Evolutionary conservation across 2,113 vertebrate species (phyloP).

Genomic region (Lophius piscatorius): DNA sequence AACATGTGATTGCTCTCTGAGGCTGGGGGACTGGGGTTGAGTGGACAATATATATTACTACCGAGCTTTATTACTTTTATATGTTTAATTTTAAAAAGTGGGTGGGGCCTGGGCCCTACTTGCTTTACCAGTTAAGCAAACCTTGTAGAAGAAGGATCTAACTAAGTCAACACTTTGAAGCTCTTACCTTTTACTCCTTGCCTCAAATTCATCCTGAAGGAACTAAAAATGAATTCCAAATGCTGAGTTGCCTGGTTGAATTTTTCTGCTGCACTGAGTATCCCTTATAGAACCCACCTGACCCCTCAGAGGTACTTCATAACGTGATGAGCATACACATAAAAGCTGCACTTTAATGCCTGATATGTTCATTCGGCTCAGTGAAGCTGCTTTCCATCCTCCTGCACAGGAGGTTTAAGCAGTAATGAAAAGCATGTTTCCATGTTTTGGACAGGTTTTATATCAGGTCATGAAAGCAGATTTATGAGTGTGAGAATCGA

Average conservation of each 20-base stretch:
- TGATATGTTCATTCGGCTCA: slow-evolving; percentile 16
- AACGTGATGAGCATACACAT: slow-evolving; percentile 14
- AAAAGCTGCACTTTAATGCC: slow-evolving; percentile 10
- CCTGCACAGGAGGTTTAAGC: slow-evolving; percentile 21
- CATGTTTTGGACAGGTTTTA: slow-evolving; percentile 19
- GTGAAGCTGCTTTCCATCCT: slow-evolving; percentile 25
- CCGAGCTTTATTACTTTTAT: too few relatives aligned
- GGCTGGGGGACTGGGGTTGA: too few relatives aligned
- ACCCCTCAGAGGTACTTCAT: slow-evolving; percentile 5
- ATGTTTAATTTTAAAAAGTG: too few relatives aligned
- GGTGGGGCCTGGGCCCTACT: too few relatives aligned
- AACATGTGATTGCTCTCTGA: too few relatives aligned
- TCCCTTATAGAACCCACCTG: slow-evolving; percentile 25
- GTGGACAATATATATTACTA: too few relatives aligned
- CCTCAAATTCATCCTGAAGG: slow-evolving; percentile 8
- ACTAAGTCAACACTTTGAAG: slow-evolving; percentile 6
- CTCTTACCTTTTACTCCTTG: slow-evolving; percentile 9
- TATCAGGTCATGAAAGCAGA: slow-evolving; percentile 27
- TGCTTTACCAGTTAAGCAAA: too few relatives aligned
- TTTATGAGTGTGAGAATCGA: slow-evolving; percentile 48
- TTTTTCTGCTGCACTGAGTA: slow-evolving; percentile 5
- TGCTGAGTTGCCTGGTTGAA: slow-evolving; percentile 17
- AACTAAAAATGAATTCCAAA: slow-evolving; percentile 37
- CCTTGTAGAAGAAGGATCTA: neutral
- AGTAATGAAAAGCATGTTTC: slow-evolving; percentile 31